Evolutionary conservation across 2,797 vertebrate genomes (phyloP), one percentile per base, ranked within the genome.

Genomic region (Pseudotriccus pelzelni): DNA sequence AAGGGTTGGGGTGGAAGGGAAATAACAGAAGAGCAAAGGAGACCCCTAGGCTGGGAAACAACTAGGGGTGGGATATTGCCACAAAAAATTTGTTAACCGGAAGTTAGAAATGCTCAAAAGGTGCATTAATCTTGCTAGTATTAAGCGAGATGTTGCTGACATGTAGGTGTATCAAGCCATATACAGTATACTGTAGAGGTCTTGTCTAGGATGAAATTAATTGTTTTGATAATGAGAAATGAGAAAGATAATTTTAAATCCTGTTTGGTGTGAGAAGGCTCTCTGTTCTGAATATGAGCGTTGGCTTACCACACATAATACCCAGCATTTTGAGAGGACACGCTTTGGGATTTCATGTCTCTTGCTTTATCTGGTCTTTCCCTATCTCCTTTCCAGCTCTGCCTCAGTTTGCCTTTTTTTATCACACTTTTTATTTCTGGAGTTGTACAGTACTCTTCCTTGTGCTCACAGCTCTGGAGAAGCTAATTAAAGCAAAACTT

Each of bases 111-210:
- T 36, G 10, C 3, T 8, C 39, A 39, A 34, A 90, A 64, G 4
- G 3, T 0, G 0, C 2, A 1, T 60, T 68, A 46, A 19, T 64
- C 19, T 43, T 43, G 20, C 19, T 0, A 2, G 2, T 58, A 22
- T 78, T 83, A 74, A 87, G 37, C 32, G 14, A 77, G 60, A 25
- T 60, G 28, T 8, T 37, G 37, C 12, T 69, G n/a, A 8, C 5
- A 2, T 14, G 14, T 36, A 66, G 28, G 18, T 53, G 9, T 24
- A 47, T 70, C 7, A 13, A 32, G 25, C 19, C 10, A 5, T 73
- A 5, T 25, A 13, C 11, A 52, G 21, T 8, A 23, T 25, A 23
- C 25, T 62, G 17, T 28, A 14, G 60, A 59, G 50, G 17, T 69
- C 24, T 89, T 39, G 22, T 69, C 24, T 89, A 36, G 22, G 44